Evolutionary conservation across 1,140 invertebrate species (phyloP), one percentile per base, ranked within the genome.

Genomic region (Potamilus streckersoni): DNA sequence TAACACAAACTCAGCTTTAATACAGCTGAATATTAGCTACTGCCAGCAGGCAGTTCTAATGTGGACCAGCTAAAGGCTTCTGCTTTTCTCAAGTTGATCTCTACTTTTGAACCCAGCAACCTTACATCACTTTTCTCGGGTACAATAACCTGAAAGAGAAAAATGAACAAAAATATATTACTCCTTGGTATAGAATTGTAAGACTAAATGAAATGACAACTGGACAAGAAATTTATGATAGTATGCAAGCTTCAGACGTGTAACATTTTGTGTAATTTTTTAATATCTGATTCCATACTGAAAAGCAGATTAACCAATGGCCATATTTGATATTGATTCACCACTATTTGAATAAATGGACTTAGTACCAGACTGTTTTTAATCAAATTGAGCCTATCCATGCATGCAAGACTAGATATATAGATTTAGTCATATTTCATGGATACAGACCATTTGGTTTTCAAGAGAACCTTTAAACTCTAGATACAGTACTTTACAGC

Each of bases 61-160:
- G 75, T 68, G 13, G 85, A 65, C 98, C 98, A 99, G 66, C 93
- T 93, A 23, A 94, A 93, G 4, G 94, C 91, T 83, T 96, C 95
- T 1, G 92, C 93, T 91, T 99, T 99, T 78, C 93, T 95, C 83
- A 99, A 86, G 83, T 95, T 96, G 16, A 99, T 95, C 91, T 99
- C 98, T 23, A 98, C 93, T 93, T 99, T 99, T n/a, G 96, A 95
- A 67, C 94, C 94, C 79, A 94, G 91, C 93, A 98, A 95, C 19
- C 92, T 93, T 2, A 94, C 95, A 79, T 90, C 92, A 84, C 95
- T 95, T 71, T 93, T 83, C 13, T 79, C 82, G 12, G 91, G 88
- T 79, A 89, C 82, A 62, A 92, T 90, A 14, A 89, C 79, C 90
- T 91, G 81, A 31, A 85, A 81, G 27, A 59, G 20, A 72, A 66